Evolutionary conservation across 2,113 vertebrate genomes (phyloP), one percentile per base, ranked within the genome.

Genomic region (Antechinus flavipes): DNA sequence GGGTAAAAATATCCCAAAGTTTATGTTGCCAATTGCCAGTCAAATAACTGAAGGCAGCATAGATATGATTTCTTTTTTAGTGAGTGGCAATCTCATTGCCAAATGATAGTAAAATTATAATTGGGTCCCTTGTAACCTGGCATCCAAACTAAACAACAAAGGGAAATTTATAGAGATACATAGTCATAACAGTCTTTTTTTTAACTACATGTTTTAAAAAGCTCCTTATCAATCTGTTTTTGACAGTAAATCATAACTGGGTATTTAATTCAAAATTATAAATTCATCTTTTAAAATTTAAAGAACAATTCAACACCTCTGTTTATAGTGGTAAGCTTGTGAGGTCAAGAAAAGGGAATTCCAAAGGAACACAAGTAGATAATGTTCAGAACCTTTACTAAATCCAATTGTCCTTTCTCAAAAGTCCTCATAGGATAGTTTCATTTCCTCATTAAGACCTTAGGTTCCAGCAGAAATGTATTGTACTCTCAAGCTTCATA

Each of bases 241-340:
- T 94, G 93, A 96, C n/a, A 97, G 53, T 96, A 98, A 97, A 98
- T 98, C 97, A 98, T 95, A 97, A 97, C 12, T 50, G 94, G 58
- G 97, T 97, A 96, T 96, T 98, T 98, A 98, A 91, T 98, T 97
- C 93, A 96, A 94, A 96, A 94, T 96, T 92, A 16, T 96, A 98
- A 98, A 98, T 97, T 97, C 91, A 98, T 97, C 92, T 95, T 91
- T 94, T 97, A 95, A 97, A 98, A 98, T 96, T 96, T 97, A 98
- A 98, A 95, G 35, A 94, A 97, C 95, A 98, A 98, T 98, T 98
- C 98, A 97, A 93, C 35, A 0, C 14, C 95, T 97, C 61, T 54
- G 93, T 91, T 96, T 95, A n/a, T 25, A 95, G 93, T 54, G 97
- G 91, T 96, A 94, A 94, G 55, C 91, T 26, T 6, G 4, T 5